Evolutionary conservation across 2,888 invertebrate genomes (phyloP).

Genomic region (Andrena praecox): DNA sequence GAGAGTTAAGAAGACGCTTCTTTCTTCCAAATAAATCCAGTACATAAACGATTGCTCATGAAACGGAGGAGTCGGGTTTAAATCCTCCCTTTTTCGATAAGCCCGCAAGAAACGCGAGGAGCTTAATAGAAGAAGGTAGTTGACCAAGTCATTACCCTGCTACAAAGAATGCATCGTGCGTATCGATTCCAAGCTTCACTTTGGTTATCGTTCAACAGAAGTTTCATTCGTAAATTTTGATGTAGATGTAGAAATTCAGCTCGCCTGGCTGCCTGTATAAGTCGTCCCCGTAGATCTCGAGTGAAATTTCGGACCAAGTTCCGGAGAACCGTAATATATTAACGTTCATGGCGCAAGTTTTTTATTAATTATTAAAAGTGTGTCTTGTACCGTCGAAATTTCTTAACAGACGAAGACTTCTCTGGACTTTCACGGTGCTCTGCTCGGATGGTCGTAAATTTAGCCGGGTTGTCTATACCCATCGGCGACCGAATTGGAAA

Average conservation of each 20-base stretch:
- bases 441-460: neutral
- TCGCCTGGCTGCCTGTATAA: neutral
- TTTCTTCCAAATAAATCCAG: neutral
- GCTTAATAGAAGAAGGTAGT: conserved; percentile 1
- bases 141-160: conserved; percentile 4
- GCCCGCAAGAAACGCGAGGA: conserved; percentile 28
- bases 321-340: conserved; percentile 22
- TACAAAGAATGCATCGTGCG: conserved; percentile 10
- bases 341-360: conserved; percentile 29
- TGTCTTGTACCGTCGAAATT: conserved; percentile 16
- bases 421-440: neutral
- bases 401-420: neutral
- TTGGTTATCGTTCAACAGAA: conserved; percentile 4
- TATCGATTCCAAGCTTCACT: conserved; percentile 2
- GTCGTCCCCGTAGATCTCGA: conserved; percentile 3
- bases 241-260: conserved; percentile 9
- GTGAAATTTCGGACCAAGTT: conserved; percentile 35
- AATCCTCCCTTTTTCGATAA: neutral
- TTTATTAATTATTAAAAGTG: conserved; percentile 20
- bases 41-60: neutral
- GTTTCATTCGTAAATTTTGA: conserved; percentile 46
- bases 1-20: neutral
- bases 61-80: neutral
- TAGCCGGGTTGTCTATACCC: neutral
- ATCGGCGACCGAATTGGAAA: conserved; percentile 23